These are phyloP conservation scores for Greenwoodochromis staneri DNA, from an alignment of 2,113 vertebrate species.

Conservation along the genomic window DNA sequence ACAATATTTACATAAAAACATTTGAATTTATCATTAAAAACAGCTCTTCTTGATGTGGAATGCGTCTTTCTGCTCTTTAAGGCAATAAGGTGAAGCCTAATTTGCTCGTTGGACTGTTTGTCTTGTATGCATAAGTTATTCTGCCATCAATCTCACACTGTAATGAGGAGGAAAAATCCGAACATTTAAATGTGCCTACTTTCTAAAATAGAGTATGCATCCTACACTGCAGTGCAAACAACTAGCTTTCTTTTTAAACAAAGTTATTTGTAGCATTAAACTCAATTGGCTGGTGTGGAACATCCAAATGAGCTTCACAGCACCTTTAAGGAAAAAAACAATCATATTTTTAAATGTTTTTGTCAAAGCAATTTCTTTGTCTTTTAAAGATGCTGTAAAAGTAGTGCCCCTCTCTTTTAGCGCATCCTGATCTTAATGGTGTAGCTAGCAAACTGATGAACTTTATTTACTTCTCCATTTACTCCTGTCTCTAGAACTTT, in stretches of 20 bases:
- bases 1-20: constrained; percentile 71
- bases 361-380: neutral
- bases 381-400: neutral
- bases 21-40: constrained; percentile 67
- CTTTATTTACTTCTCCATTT: neutral
- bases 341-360: neutral
- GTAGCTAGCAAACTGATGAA: neutral
- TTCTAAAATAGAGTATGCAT: neutral
- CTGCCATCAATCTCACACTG: constrained; percentile 33
- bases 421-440: fast-evolving
- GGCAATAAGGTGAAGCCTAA: constrained; percentile 67
- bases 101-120: constrained; percentile 54
- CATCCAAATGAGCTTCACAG: neutral
- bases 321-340: neutral
- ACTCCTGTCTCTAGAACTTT: neutral
- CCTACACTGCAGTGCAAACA: neutral
- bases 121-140: constrained; percentile 64
- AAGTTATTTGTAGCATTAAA: neutral
- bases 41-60: constrained; percentile 54
- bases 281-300: neutral
- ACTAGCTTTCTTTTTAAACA: neutral
- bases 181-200: constrained; percentile 48
- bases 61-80: constrained; percentile 40
- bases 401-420: neutral
- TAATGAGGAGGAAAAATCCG: constrained; percentile 48